These are phyloP conservation scores for Donacobius atricapilla DNA, from an alignment of 2,113 vertebrate species.

Conservation along the genomic window DNA sequence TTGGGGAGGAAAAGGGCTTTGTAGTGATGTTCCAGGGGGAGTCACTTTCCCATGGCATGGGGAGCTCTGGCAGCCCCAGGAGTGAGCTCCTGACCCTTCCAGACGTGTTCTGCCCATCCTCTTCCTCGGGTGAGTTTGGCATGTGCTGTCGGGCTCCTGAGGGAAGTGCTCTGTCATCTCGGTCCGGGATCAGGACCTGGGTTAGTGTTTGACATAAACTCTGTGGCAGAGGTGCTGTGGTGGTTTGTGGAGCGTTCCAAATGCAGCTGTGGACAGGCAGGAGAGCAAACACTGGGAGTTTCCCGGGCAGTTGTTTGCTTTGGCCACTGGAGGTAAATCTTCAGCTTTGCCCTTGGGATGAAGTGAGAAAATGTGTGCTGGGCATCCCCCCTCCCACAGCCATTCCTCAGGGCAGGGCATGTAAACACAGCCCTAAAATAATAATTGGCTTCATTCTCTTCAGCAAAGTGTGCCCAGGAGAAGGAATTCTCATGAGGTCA, in stretches of 20 bases:
- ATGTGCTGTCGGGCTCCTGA: background rate
- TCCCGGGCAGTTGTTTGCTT: conserved; percentile 30
- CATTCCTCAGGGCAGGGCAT: background rate
- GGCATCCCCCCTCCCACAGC: background rate
- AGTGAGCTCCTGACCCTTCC: background rate
- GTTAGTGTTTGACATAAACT: background rate
- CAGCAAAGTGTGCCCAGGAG: background rate
- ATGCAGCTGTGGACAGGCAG: background rate
- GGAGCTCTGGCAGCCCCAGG: background rate
- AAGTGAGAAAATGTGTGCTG: background rate
- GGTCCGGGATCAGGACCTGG: background rate
- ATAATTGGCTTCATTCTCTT: background rate
- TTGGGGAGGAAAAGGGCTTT: background rate
- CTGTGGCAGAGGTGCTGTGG: background rate
- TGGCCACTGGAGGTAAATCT: conserved; percentile 23
- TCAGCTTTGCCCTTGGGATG: background rate
- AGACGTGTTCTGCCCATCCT: background rate
- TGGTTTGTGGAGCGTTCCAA: background rate
- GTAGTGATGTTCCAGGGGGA: background rate
- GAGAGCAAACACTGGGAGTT: background rate
- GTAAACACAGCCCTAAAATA: background rate
- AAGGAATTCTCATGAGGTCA: background rate
- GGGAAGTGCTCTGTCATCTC: background rate
- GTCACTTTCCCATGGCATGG: accelerated
- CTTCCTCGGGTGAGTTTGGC: background rate